These are phyloP conservation scores for Dolichomitus sp. DNA, from an alignment of 2,888 invertebrate species.

Conservation along the genomic window DNA sequence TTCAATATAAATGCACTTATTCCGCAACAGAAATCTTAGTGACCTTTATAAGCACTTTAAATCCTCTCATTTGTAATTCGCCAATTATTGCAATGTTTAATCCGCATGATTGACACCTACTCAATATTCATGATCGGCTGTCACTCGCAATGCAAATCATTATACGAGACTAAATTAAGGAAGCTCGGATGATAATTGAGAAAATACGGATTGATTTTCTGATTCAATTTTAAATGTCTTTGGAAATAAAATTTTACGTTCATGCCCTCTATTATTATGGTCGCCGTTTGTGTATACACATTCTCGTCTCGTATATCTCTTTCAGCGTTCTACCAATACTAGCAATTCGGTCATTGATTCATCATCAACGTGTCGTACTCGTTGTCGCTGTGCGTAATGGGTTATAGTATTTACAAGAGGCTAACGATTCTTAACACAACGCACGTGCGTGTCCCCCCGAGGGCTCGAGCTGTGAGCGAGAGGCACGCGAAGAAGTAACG, in stretches of 20 bases:
- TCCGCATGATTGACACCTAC: constrained; percentile 32
- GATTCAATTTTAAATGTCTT: not conserved
- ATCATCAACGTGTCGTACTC: constrained; percentile 41
- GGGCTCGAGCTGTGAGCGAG: constrained; percentile 1
- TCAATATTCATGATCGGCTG: constrained; percentile 25
- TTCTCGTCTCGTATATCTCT: not conserved
- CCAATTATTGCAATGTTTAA: constrained; percentile 44
- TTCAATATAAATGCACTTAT: not conserved
- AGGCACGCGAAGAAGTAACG: not conserved
- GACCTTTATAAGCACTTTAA: not conserved
- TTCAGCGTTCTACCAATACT: constrained; percentile 19
- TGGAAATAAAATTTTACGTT: not conserved
- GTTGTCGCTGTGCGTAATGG: constrained; percentile 19
- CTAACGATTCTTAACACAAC: constrained; percentile 62
- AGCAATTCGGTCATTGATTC: constrained; percentile 56
- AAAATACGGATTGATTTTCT: not conserved
- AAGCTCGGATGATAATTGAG: not conserved
- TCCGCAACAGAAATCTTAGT: not conserved
- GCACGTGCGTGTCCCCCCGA: constrained; percentile 63
- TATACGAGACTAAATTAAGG: not conserved
- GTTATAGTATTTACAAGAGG: constrained; percentile 48
- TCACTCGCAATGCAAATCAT: constrained; percentile 4
- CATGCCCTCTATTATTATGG: not conserved
- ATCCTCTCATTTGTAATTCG: constrained; percentile 43
- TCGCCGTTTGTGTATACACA: constrained; percentile 3